These are phyloP conservation scores for Psilanteris sp. DNA, from an alignment of 1,140 invertebrate genomes.

Conservation along the genomic window DNA sequence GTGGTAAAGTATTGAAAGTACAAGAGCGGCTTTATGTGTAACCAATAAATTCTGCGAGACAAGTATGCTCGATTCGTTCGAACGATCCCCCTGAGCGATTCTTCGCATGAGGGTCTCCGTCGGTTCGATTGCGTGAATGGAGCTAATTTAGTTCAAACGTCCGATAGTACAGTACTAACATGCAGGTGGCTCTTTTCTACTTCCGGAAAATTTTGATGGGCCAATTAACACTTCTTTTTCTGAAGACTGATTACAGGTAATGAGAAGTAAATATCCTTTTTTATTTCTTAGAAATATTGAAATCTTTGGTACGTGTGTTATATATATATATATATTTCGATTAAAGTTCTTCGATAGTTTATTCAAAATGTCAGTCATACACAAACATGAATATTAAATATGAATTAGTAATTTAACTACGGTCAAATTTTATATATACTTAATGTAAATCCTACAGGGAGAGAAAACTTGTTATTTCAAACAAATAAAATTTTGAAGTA, in stretches of 20 bases:
- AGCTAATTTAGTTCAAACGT: conserved; percentile 52
- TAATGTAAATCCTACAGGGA: too few relatives aligned
- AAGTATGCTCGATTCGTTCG: conserved; percentile 46
- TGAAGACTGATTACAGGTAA: conserved; percentile 12
- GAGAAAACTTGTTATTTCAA: too few relatives aligned
- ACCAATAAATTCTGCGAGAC: conserved; percentile 55
- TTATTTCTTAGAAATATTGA: too few relatives aligned
- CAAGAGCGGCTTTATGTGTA: conserved; percentile 48
- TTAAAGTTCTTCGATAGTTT: too few relatives aligned
- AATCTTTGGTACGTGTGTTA: too few relatives aligned
- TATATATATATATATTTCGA: too few relatives aligned
- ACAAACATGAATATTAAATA: too few relatives aligned
- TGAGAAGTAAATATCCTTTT: too few relatives aligned
- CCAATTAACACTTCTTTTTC: conserved; percentile 43
- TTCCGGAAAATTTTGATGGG: conserved; percentile 54
- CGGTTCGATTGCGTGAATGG: conserved; percentile 50
- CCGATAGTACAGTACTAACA: conserved; percentile 32
- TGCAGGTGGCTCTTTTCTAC: conserved; percentile 45
- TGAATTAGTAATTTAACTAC: too few relatives aligned
- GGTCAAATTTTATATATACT: too few relatives aligned
- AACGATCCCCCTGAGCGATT: conserved; percentile 45
- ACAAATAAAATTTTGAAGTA: too few relatives aligned
- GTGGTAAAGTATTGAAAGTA: conserved; percentile 22
- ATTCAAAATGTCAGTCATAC: too few relatives aligned
- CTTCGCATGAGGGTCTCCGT: conserved; percentile 39